These are phyloP conservation scores for Hycleus cichorii DNA, from an alignment of 1,140 invertebrate species.

Conservation along the genomic window DNA sequence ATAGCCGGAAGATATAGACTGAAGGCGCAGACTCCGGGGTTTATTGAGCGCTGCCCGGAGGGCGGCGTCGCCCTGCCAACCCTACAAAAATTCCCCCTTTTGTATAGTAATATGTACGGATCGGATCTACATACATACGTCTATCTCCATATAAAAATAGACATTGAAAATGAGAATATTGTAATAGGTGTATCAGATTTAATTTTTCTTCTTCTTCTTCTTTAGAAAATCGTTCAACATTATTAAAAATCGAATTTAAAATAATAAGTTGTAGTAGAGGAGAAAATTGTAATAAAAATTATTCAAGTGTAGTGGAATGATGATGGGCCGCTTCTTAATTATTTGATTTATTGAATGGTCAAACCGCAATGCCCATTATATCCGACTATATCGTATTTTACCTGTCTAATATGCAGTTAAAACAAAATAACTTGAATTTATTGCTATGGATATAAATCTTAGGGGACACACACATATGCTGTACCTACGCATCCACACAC, in stretches of 20 bases:
- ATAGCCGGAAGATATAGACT: no score
- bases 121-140: no score
- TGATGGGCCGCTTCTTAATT: constrained; percentile 23
- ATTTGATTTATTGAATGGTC: constrained; percentile 26
- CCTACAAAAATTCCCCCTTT: constrained; percentile 12
- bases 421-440: constrained; percentile 26
- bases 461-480: constrained; percentile 14
- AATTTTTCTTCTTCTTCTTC: no score
- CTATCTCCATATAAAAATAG: no score
- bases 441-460: constrained; percentile 23
- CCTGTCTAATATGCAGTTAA: constrained; percentile 29
- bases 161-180: no score
- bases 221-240: no score
- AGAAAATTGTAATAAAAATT: no score
- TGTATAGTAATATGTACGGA: no score
- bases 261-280: no score
- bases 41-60: constrained; percentile 29
- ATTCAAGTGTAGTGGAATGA: background rate
- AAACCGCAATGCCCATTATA: constrained; percentile 20
- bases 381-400: constrained; percentile 26
- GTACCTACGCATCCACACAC: background rate
- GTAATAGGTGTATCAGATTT: no score
- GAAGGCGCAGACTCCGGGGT: constrained; percentile 26
- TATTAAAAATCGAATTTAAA: no score
- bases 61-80: constrained; percentile 31